A percentile compares a stretch with the other conserved stretches of the same genome.
Conservation (phyloP, 2,113 vertebrate genomes). For the Trematomus loennbergii region DNA sequence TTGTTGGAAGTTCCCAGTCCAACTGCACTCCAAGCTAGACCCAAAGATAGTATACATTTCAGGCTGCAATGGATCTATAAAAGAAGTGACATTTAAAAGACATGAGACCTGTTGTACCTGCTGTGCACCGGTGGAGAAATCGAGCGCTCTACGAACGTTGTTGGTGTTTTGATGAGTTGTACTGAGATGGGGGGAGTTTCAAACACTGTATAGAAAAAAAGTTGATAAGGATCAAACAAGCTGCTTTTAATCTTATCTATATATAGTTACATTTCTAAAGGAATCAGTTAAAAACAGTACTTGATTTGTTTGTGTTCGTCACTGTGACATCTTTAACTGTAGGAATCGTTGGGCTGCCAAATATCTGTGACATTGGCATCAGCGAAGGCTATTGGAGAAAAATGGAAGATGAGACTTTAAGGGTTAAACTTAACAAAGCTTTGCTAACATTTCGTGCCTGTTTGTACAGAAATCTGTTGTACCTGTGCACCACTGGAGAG, state of each 20-base stretch:
- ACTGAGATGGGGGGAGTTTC: neutral
- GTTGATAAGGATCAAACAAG: neutral
- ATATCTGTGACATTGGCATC: neutral
- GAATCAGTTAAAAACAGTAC: neutral
- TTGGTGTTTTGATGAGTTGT: neutral
- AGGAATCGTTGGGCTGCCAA: neutral
- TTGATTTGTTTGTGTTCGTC: neutral
- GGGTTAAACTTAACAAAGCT: neutral
- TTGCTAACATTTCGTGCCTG: neutral
- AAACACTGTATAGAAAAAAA: constrained; percentile 32
- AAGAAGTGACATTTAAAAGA: too few species aligned
- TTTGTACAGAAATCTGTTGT: neutral
- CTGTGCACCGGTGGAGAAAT: constrained; percentile 20
- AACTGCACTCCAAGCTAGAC: neutral
- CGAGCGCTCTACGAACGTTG: constrained; percentile 14
- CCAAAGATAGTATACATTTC: too few species aligned
- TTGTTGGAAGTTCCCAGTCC: neutral
- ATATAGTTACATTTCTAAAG: neutral
- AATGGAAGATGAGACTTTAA: neutral
- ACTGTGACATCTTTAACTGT: neutral
- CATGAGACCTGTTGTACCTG: constrained; percentile 13
- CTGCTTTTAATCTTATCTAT: neutral
- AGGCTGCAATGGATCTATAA: too few species aligned
- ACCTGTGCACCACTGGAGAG: constrained; percentile 1
- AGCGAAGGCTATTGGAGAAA: neutral